phyloP scores from a whole-genome alignment of 1,140 invertebrate species.

The Zaprionus africanus region DNA sequence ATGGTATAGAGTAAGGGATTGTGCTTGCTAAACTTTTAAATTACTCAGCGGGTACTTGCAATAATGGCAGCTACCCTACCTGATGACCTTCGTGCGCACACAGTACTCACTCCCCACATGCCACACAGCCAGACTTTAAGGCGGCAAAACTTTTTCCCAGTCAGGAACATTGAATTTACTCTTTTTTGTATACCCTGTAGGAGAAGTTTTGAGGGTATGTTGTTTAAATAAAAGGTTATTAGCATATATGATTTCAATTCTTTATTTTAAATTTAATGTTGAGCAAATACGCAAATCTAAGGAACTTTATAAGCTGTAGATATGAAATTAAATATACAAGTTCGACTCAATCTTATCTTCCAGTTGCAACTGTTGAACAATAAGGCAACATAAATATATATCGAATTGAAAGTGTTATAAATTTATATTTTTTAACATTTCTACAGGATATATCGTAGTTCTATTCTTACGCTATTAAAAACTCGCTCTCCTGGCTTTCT shows the following conservation, averaged over 20 bases:
- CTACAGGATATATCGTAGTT: background rate
- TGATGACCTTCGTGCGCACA: background rate
- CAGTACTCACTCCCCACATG: slow-evolving; percentile 5
- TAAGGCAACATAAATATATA: background rate
- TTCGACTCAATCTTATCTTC: background rate
- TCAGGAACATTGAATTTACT: background rate
- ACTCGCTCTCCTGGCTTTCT: slow-evolving; percentile 8
- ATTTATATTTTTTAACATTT: background rate
- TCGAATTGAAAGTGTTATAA: background rate
- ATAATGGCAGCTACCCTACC: slow-evolving; percentile 55
- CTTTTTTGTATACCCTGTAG: slow-evolving; percentile 7
- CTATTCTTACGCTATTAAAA: background rate
- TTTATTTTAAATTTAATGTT: background rate
- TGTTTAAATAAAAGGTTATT: no score
- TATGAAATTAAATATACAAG: background rate
- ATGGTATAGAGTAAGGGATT: background rate
- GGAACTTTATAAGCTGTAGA: background rate
- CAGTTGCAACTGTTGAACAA: background rate
- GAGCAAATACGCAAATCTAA: background rate
- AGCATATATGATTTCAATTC: background rate
- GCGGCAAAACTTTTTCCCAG: slow-evolving; percentile 31
- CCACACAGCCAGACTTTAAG: slow-evolving; percentile 17
- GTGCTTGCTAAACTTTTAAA: slow-evolving; percentile 69
- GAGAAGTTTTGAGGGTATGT: background rate
- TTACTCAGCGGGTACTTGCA: slow-evolving; percentile 77